Conservation (phyloP, 1,140 invertebrate genomes). For the Eumeta japonica region DNA sequence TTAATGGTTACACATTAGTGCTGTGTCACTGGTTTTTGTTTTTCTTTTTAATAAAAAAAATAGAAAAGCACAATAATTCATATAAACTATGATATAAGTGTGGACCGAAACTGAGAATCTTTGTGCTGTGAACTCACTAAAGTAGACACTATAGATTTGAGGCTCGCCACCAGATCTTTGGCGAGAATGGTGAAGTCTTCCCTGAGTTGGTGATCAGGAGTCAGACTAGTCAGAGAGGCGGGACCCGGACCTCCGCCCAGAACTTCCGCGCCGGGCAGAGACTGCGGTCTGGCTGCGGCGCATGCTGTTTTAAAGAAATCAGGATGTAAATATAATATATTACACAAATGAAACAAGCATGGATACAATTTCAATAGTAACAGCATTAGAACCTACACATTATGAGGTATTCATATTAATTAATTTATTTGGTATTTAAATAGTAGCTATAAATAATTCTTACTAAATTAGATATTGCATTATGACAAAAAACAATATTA, state of each 20-base stretch:
- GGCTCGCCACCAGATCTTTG: conserved; percentile 57
- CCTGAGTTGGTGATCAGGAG: conserved; percentile 62
- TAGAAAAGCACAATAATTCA: too few species aligned
- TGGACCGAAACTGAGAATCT: too few species aligned
- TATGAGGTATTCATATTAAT: too few species aligned
- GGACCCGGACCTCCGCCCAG: conserved; percentile 26
- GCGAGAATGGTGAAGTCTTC: conserved; percentile 70
- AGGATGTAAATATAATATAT: neutral
- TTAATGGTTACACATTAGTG: too few species aligned
- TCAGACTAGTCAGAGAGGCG: conserved; percentile 40
- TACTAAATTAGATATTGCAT: too few species aligned
- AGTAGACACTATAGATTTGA: conserved; percentile 38
- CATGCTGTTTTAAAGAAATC: conserved; percentile 21
- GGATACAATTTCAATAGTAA: neutral
- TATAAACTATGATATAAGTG: too few species aligned
- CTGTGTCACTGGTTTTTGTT: too few species aligned
- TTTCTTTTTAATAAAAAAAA: conserved; percentile 3
- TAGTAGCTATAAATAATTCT: too few species aligned
- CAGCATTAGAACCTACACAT: neutral
- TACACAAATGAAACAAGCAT: neutral
- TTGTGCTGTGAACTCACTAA: conserved; percentile 33
- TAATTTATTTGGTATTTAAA: too few species aligned
- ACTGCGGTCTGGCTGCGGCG: conserved; percentile 51
- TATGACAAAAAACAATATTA: too few species aligned
- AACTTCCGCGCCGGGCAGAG: conserved; percentile 50